These are phyloP conservation scores for Lepidocyrtoides sp. DNA, from an alignment of 2,888 invertebrate genomes.

Conservation along the genomic window DNA sequence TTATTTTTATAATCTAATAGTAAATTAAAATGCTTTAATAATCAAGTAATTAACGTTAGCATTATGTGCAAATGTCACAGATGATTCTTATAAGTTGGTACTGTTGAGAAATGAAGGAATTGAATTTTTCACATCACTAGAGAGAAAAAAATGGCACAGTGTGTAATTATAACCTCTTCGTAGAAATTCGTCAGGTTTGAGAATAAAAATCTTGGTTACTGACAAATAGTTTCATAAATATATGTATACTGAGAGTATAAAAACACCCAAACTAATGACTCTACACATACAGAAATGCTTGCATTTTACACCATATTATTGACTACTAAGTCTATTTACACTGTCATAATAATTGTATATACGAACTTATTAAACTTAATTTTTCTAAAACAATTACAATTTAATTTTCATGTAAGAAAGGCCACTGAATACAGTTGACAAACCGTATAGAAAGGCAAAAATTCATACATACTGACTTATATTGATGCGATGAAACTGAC, in stretches of 20 bases:
- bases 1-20: background rate
- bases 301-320: background rate
- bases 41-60: background rate
- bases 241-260: constrained; percentile 6
- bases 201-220: constrained; percentile 22
- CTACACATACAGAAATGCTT: constrained; percentile 21
- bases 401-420: constrained; percentile 65
- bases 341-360: background rate
- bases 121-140: constrained; percentile 16
- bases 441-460: constrained; percentile 57
- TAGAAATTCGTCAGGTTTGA: background rate
- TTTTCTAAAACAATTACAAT: constrained; percentile 24
- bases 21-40: no score
- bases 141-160: constrained; percentile 32
- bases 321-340: background rate
- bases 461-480: background rate
- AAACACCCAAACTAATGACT: constrained; percentile 22
- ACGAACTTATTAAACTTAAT: constrained; percentile 49
- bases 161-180: background rate
- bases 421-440: constrained; percentile 66
- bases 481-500: background rate
- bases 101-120: constrained; percentile 42
- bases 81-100: constrained; percentile 51
- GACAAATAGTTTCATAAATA: background rate
- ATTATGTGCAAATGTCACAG: constrained; percentile 52